Evolutionary conservation across 2,888 invertebrate genomes (phyloP).

Genomic region (Mythimna impura): DNA sequence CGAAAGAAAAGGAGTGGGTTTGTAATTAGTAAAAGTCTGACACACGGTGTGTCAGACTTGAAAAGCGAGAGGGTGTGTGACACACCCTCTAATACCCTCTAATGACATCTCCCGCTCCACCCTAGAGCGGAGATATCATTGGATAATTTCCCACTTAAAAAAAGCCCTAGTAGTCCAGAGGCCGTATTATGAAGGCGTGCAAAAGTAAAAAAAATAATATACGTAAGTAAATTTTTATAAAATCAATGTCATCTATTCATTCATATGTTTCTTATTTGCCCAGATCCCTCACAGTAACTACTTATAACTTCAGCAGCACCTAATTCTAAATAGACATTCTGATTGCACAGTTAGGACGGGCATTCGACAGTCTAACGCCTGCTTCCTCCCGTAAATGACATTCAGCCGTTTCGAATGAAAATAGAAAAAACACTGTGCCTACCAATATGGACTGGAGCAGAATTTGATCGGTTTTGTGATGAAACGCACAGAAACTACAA

Average conservation of each 20-base stretch:
- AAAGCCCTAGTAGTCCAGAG: background rate
- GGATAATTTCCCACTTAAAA: background rate
- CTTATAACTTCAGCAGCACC: background rate
- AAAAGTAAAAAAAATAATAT: too few species aligned
- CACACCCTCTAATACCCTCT: too few species aligned
- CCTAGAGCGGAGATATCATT: background rate
- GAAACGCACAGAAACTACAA: background rate
- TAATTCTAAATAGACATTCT: background rate
- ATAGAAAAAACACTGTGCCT: slow-evolving; percentile 27
- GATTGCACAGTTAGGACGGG: slow-evolving; percentile 2
- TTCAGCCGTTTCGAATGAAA: slow-evolving; percentile 20
- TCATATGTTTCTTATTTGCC: too few species aligned
- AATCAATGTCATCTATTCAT: too few species aligned
- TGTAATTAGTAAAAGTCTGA: too few species aligned
- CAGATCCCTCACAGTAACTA: background rate
- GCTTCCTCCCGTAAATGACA: slow-evolving; percentile 40
- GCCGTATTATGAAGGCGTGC: too few species aligned
- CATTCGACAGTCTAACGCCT: slow-evolving; percentile 5
- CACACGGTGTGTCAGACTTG: too few species aligned
- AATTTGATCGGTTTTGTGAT: slow-evolving; percentile 3
- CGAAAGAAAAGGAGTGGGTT: too few species aligned
- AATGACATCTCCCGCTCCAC: too few species aligned
- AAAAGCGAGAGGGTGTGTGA: too few species aligned
- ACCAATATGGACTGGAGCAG: background rate
- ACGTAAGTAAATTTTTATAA: too few species aligned